Base-by-base conservation (phyloP, 53 echinoderm and acorn worm genomes). In the Pentamera pediparva region DNA sequence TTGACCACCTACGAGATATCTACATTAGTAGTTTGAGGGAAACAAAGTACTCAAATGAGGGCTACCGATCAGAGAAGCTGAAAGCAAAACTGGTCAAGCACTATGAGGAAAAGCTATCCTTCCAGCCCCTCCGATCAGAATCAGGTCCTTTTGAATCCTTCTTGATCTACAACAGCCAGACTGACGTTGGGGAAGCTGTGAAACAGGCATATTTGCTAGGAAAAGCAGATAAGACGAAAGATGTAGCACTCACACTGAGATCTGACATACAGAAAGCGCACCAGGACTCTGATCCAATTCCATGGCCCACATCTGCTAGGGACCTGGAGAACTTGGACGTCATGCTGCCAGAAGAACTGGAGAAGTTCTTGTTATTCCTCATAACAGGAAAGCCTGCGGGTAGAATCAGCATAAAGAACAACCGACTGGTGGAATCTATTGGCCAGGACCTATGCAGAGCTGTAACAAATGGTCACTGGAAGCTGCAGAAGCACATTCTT, bases 401-500 rank as follows among this genome's bases (percentile, higher is more conserved):
- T 17, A 35, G 48, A 21, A 29, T 48, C 30, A 60, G 41, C 24
- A 36, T 49, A 12, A 69, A 27, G 55, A 51, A 26, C 17, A 60
- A 54, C 18, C 59, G 77, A 15, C 61, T 76, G 27, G 54, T 81
- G 19, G 27, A 37, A 22, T 82, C 77, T 35, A 87, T 87, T 43
- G 78, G 82, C 11, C 67, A 74, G 28, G 81, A 88, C 75, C n/a
- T 88, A 12, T 88, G 84, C 34, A 35, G 87, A 5, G 78, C 76
- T 45, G 82, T 63, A 18, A 73, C 81, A 0, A 35, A 70, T 36
- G 86, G 86, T 2, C 11, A 75, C 30, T 85, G 85, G 81, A 85
- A 81, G 56, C 43, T 85, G 32, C 78, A 81, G 43, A 89, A 85
- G 59, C 85, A 89, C 59, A 74, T 81, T 19, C 63, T 85, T 36